These are phyloP conservation scores for Falco concolor DNA, from an alignment of 2,797 vertebrate genomes.

Conservation along the genomic window DNA sequence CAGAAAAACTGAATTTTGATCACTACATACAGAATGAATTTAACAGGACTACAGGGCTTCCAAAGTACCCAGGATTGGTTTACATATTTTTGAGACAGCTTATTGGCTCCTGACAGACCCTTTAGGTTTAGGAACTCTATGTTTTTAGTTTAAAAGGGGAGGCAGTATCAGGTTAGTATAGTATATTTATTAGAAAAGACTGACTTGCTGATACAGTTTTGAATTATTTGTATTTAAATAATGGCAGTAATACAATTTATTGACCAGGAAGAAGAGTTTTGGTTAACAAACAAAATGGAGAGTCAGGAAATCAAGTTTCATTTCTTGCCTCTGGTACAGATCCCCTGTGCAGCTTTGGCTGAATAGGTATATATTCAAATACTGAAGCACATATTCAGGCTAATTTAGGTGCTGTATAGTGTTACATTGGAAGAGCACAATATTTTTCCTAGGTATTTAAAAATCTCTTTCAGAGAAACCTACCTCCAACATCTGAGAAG, in stretches of 20 bases:
- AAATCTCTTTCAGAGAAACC: neutral
- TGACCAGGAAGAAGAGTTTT: neutral
- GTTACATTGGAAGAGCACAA: neutral
- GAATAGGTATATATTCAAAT: neutral
- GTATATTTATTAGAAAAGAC: neutral
- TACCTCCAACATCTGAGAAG: neutral
- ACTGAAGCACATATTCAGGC: neutral
- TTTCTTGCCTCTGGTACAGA: neutral
- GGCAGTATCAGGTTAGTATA: neutral
- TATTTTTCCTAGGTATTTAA: neutral
- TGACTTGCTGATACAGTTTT: neutral
- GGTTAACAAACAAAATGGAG: neutral
- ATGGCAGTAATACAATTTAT: neutral
- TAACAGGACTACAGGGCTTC: neutral
- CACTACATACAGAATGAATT: neutral
- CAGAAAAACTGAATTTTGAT: neutral
- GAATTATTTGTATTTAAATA: neutral
- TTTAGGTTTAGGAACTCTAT: neutral
- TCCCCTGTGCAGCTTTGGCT: neutral
- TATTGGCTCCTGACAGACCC: neutral
- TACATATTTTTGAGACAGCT: neutral
- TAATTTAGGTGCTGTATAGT: neutral
- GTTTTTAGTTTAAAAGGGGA: neutral
- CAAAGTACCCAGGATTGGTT: neutral
- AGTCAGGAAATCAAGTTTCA: neutral